These are phyloP conservation scores for Galerucella calmariensis DNA, from an alignment of 2,888 invertebrate genomes.

Conservation along the genomic window DNA sequence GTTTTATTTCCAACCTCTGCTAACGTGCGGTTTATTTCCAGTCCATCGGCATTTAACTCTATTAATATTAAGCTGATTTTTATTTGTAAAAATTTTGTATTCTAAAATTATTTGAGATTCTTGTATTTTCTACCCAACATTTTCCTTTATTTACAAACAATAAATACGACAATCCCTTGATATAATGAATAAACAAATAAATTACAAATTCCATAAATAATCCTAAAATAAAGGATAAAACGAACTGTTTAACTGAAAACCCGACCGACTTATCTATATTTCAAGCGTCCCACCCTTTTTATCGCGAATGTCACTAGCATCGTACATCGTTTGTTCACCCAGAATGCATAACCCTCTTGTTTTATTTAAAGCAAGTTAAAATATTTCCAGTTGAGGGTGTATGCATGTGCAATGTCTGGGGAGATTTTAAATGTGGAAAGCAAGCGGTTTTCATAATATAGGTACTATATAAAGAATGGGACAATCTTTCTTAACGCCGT, in stretches of 20 bases:
- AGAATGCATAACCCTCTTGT: slow-evolving; percentile 12
- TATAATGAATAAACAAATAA: too few relatives aligned
- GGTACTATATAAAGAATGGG: neutral
- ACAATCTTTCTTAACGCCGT: neutral
- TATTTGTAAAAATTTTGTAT: too few relatives aligned
- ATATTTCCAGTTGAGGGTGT: slow-evolving; percentile 4
- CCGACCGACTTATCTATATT: slow-evolving; percentile 1
- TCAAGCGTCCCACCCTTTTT: slow-evolving; percentile 1
- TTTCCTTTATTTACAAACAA: too few relatives aligned
- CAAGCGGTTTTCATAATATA: neutral
- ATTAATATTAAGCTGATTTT: too few relatives aligned
- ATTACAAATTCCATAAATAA: too few relatives aligned
- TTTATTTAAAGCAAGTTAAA: slow-evolving; percentile 18
- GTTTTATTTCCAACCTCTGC: too few relatives aligned
- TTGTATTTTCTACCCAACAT: too few relatives aligned
- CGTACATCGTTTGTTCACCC: slow-evolving; percentile 6
- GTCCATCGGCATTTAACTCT: too few relatives aligned
- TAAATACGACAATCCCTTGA: too few relatives aligned
- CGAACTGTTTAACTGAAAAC: neutral
- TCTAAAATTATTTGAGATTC: too few relatives aligned
- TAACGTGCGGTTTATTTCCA: too few relatives aligned
- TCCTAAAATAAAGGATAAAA: neutral
- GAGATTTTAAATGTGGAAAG: neutral
- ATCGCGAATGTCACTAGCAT: slow-evolving; percentile 11
- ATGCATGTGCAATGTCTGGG: slow-evolving; percentile 4